Conservation (phyloP, 1,140 invertebrate species). For the Eumeta japonica region DNA sequence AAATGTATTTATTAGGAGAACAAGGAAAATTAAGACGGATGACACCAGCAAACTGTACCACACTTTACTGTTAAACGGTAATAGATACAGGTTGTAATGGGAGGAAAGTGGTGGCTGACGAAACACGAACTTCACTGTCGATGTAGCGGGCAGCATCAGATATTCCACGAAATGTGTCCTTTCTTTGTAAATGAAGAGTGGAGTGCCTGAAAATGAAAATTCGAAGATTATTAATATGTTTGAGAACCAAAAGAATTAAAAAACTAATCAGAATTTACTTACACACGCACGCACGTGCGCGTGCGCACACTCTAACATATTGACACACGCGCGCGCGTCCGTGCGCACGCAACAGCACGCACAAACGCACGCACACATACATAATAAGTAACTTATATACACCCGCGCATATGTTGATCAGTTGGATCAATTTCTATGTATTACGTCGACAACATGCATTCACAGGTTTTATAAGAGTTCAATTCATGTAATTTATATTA, state of each 20-base stretch:
- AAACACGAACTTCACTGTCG: conserved; percentile 61
- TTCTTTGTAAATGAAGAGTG: conserved; percentile 57
- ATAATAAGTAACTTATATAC: too few species aligned
- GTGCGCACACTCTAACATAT: too few species aligned
- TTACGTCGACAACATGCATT: too few species aligned
- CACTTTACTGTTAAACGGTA: conserved; percentile 60
- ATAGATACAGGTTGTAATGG: conserved; percentile 61
- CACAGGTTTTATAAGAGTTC: too few species aligned
- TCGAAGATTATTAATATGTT: not conserved
- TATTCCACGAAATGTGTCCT: conserved; percentile 60
- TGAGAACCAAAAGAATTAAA: not conserved
- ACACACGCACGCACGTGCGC: too few species aligned
- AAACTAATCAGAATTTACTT: too few species aligned
- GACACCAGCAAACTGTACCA: conserved; percentile 58
- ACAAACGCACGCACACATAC: too few species aligned
- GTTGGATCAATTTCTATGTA: too few species aligned
- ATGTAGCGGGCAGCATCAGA: conserved; percentile 56
- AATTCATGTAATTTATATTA: too few species aligned
- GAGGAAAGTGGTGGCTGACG: conserved; percentile 63
- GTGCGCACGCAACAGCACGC: too few species aligned
- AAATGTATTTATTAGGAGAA: conserved; percentile 40
- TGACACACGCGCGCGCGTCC: too few species aligned
- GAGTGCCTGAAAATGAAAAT: conserved; percentile 39
- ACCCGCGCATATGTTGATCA: too few species aligned
- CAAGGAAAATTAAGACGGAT: conserved; percentile 39